Evolutionary conservation across 1,140 invertebrate genomes (phyloP).

Genomic region (Schlechtendalia chinensis): DNA sequence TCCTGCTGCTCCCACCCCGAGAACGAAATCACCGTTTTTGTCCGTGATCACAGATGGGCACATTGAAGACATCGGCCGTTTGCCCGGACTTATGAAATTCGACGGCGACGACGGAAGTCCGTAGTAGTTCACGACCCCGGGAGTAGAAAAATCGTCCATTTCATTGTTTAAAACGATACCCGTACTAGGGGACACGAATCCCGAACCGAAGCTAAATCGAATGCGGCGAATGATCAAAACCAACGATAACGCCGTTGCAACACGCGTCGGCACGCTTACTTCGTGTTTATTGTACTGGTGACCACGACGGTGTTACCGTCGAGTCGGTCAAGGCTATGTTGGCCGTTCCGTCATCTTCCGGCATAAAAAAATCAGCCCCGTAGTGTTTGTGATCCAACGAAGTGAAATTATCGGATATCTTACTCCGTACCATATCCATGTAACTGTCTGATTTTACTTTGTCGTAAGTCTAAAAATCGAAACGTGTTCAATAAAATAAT

Average conservation of each 20-base stretch:
- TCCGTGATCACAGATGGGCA: slow-evolving; percentile 76
- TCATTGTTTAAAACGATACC: slow-evolving; percentile 92
- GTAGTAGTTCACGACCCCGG: slow-evolving; percentile 73
- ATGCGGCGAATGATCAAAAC: neutral
- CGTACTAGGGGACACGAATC: slow-evolving; percentile 69
- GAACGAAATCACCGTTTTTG: slow-evolving; percentile 62
- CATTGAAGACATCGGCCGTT: slow-evolving; percentile 90
- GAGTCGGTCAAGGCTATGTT: slow-evolving; percentile 79
- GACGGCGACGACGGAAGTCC: slow-evolving; percentile 73
- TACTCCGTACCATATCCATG: slow-evolving; percentile 62
- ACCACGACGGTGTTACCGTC: slow-evolving; percentile 82
- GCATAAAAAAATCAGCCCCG: slow-evolving; percentile 61
- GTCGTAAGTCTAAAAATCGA: slow-evolving; percentile 3
- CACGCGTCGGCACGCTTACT: neutral
- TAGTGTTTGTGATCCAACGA: slow-evolving; percentile 69
- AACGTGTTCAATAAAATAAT: neutral
- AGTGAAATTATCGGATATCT: slow-evolving; percentile 71
- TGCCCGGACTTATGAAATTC: slow-evolving; percentile 77
- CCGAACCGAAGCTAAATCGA: slow-evolving; percentile 69
- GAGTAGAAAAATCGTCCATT: slow-evolving; percentile 94
- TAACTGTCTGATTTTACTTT: slow-evolving; percentile 64
- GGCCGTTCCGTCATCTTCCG: slow-evolving; percentile 76
- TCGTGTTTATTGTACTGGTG: slow-evolving; percentile 67
- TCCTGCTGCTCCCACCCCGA: slow-evolving; percentile 82
- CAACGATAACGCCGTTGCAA: too few species aligned